Base-by-base conservation (phyloP, 2,797 vertebrate genomes). In the Oceanodroma leucorhoa region DNA sequence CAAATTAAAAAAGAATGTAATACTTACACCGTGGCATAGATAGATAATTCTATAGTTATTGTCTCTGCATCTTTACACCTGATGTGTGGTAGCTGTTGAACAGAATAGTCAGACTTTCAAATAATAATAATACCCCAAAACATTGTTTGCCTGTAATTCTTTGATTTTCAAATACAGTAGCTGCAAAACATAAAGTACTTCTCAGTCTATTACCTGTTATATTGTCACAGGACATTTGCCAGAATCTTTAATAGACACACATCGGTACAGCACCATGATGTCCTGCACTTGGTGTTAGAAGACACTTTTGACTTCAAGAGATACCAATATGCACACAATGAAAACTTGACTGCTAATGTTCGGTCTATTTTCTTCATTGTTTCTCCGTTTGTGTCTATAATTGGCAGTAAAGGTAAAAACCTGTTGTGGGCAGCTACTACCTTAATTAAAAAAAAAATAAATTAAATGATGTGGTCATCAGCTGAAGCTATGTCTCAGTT, bases 251-350 rank as follows among this genome's bases (percentile, higher is more conserved):
- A 53, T 4, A 3, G n/a, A 23, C 9, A 11, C 6, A 13, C 10
- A 12, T 3, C 1, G 0, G 2, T 27, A 20, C 3, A 43, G 29
- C 19, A 55, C 24, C 19, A 17, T 16, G 11, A 24, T 48, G 14
- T 46, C 16, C 43, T 51, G 16, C 0, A 15, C 41, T 71, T 0
- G 0, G 5, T 30, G 40, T 34, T 34, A 4, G 18, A 24, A 30
- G 29, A n/a, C 1, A 43, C 1, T 1, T 57, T 83, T 75, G 36
- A 32, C 2, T 75, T 75, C 6, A n/a, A 34, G 8, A 29, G 5
- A 15, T 53, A 30, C 13, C 2, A 36, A 2, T 18, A 7, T 4
- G 20, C 11, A 50, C 6, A 29, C 3, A 34, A 19, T 7, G 14
- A 70, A 86, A 82, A 69, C 5, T 8, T 69, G 9, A 20, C 8